Percentiles rank a stretch among this genome's conserved stretches.
Conservation (phyloP, 2,888 invertebrate genomes). For the Periphyllus acericola region DNA sequence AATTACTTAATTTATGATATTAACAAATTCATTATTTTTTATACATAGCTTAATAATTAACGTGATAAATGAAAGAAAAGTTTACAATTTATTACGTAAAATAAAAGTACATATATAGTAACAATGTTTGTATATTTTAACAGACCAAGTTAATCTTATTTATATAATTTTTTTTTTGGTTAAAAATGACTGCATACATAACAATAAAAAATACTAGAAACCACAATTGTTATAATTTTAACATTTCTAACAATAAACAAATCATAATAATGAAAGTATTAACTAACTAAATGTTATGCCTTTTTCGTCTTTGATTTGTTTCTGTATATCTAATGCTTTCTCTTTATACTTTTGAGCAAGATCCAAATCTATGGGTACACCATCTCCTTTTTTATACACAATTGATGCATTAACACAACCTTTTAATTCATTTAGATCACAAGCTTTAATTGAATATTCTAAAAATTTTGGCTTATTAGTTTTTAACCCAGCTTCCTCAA, state of each 20-base stretch:
- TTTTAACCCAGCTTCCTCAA: conserved; percentile 68
- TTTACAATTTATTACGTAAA: background rate
- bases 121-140: background rate
- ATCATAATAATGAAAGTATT: background rate
- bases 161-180: background rate
- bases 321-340: conserved; percentile 77
- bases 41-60: background rate
- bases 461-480: conserved; percentile 80
- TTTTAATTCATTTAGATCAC: conserved; percentile 81
- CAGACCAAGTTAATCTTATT: background rate
- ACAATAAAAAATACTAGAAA: background rate
- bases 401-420: conserved; percentile 91
- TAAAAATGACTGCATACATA: background rate
- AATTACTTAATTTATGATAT: background rate
- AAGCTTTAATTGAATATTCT: conserved; percentile 80
- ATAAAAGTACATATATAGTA: background rate
- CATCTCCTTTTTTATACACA: conserved; percentile 87
- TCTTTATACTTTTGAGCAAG: conserved; percentile 79
- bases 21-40: background rate
- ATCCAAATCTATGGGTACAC: conserved; percentile 77
- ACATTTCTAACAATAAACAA: background rate
- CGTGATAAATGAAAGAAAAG: background rate
- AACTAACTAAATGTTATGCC: conserved; percentile 53
- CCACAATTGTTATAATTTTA: background rate
- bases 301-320: conserved; percentile 69